Evolutionary conservation across 2,888 invertebrate species (phyloP), one percentile per base, ranked within the genome.

Genomic region (Stenodema calcarata): DNA sequence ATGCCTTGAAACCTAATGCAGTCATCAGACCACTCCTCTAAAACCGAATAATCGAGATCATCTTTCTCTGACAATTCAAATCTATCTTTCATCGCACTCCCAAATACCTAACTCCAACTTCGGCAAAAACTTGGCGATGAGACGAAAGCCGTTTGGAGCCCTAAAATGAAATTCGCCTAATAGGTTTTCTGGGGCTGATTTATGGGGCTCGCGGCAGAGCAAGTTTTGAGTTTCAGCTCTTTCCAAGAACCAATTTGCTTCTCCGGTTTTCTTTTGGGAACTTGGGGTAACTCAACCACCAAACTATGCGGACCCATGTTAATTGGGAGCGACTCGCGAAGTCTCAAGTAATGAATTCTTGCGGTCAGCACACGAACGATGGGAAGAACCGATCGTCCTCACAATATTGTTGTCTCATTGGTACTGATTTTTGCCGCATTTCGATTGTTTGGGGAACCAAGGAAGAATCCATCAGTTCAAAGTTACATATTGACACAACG

Each of bases 231-330:
- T 35, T 75, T 75, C 18, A n/a, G 28, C 35, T 41, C 75, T 28
- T 75, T 30, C 75, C 75, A 35, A 75, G 35, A 75, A 75, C 75
- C 75, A 75, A 35, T 75, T 75, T 75, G 75, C 75, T 75, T 30
- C 42, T 3, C 27, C 62, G 23, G 62, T 62, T 62, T 62, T 62
- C 62, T 62, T 62, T 62, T 9, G 62, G 12, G 62, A 62, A 62
- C 62, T 62, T 62, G 62, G 23, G 7, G 50, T 9, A 62, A 27
- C 62, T 62, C 11, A 62, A 62, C 18, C 62, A 23, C 23, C 62
- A 12, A 62, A 62, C 62, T 62, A 18, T 23, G 62, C 62, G 62
- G 62, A 62, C 62, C 62, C 23, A 23, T 4, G 18, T 23, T 62
- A 62, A 62, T 62, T 62, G 62, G 62, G 62, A 62, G 62, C 62